phyloP scores from a whole-genome alignment of 2,113 vertebrate genomes.

The Ictidomys tridecemlineatus region DNA sequence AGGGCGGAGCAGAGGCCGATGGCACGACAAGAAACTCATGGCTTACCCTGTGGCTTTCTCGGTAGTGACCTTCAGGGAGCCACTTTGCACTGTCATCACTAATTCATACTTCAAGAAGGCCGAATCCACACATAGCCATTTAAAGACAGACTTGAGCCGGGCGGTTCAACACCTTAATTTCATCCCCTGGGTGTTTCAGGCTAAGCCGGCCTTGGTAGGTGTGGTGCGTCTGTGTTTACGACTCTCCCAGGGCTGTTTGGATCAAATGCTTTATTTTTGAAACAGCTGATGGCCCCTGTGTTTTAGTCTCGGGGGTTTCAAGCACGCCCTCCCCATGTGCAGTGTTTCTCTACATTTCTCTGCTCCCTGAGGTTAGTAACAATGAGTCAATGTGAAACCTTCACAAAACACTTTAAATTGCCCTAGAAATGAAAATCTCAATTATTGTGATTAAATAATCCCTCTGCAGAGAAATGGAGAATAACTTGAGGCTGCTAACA shows the following conservation, averaged over 20 bases:
- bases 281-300: background rate
- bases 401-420: constrained; percentile 67
- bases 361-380: constrained; percentile 67
- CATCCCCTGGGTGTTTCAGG: background rate
- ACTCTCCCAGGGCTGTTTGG: constrained; percentile 26
- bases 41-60: background rate
- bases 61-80: background rate
- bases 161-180: background rate
- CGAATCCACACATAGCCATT: background rate
- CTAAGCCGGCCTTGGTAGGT: background rate
- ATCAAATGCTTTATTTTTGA: constrained; percentile 25
- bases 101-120: constrained; percentile 9
- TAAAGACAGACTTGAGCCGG: background rate
- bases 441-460: constrained; percentile 68
- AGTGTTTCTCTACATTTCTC: constrained; percentile 39
- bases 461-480: constrained; percentile 50
- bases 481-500: constrained; percentile 54
- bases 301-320: background rate
- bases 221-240: constrained; percentile 32
- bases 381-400: constrained; percentile 51
- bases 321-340: background rate
- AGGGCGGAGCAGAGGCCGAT: background rate
- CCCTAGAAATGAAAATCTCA: constrained; percentile 70
- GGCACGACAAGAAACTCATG: background rate
- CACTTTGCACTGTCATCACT: background rate